phyloP scores from a whole-genome alignment of 2,113 vertebrate species.

The Albula goreensis region DNA sequence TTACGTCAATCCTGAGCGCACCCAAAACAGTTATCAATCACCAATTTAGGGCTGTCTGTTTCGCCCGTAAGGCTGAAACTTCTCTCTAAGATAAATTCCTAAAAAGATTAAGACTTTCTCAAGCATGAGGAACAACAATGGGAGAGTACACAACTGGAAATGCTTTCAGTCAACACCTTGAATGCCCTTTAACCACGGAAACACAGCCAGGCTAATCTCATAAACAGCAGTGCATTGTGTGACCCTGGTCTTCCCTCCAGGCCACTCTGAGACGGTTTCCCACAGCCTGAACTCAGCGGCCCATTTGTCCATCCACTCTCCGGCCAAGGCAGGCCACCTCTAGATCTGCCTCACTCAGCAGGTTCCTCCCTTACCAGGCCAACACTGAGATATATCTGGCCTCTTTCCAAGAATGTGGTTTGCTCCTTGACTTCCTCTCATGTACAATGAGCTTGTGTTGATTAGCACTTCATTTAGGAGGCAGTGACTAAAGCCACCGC shows the following conservation, averaged over 20 bases:
- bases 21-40: background rate
- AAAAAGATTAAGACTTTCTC: background rate
- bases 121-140: background rate
- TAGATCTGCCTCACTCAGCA: background rate
- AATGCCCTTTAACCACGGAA: background rate
- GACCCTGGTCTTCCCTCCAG: background rate
- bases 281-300: background rate
- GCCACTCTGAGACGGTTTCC: background rate
- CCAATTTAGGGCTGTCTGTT: background rate
- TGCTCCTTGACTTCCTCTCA: too few species aligned
- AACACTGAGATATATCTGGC: too few species aligned
- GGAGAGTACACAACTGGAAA: background rate
- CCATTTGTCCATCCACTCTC: background rate
- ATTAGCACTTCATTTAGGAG: too few species aligned
- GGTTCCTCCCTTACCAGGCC: too few species aligned
- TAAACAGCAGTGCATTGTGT: background rate
- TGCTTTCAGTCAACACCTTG: background rate
- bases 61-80: background rate
- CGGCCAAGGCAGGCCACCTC: background rate
- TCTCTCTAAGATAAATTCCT: background rate
- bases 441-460: too few species aligned
- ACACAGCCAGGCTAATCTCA: background rate
- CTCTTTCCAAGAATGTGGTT: too few species aligned
- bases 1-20: background rate
- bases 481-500: too few species aligned